Evolutionary conservation across 2,113 vertebrate genomes (phyloP).

Genomic region (Malurus elegans): DNA sequence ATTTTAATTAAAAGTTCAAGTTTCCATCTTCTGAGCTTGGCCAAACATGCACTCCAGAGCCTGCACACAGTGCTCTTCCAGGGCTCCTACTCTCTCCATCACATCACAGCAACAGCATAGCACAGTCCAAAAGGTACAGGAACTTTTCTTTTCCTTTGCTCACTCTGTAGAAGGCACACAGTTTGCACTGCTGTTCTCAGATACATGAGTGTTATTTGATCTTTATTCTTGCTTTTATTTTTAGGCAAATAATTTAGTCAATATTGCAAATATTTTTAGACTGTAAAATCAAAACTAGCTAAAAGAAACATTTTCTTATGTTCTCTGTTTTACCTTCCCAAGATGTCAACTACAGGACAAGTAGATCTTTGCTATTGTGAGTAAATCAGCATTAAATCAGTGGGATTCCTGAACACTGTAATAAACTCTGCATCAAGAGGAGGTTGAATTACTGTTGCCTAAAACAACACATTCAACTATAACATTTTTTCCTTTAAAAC

Average conservation of each 20-base stretch:
- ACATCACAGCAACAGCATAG: neutral
- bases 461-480: neutral
- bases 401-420: neutral
- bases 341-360: neutral
- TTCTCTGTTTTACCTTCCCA: neutral
- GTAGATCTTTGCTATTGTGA: neutral
- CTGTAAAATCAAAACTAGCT: neutral
- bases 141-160: neutral
- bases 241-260: neutral
- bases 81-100: neutral
- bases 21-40: neutral
- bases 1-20: neutral
- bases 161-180: neutral
- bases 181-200: neutral
- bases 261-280: neutral
- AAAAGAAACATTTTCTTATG: neutral
- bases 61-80: accelerated
- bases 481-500: neutral
- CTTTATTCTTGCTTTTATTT: neutral
- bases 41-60: neutral
- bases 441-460: neutral
- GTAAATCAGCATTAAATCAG: neutral
- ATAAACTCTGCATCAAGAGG: neutral
- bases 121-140: neutral
- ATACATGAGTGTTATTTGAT: accelerated